Base-by-base conservation (phyloP, 2,113 vertebrate genomes). In the Fregetta grallaria region DNA sequence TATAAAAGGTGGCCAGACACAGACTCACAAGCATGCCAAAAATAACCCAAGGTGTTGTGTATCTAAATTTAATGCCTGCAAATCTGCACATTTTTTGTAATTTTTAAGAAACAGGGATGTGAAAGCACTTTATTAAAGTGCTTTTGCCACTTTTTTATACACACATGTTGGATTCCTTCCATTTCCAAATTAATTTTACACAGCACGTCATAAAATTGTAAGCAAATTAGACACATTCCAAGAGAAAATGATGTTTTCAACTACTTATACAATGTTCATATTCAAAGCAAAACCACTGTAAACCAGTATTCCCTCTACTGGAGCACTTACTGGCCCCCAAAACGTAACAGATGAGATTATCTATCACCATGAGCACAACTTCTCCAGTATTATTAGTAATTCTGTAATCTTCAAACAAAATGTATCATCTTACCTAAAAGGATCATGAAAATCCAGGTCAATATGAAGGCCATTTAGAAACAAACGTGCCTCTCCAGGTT, bases 381-480 rank as follows among this genome's bases (percentile, higher is more conserved):
- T 27, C 14, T 22, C 22, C 34, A 45, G 15, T 15, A 75, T 53
- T 78, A 63, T 27, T 32, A 44, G 9, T 27, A 79, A 88, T 32
- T 50, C 45, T 79, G 3, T 26, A 62, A 59, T 36, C 30, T 63
- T 79, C 42, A 63, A 76, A 75, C 6, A 30, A 89, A 72, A 91
- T 12, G 3, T 45, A 71, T 32, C 44, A 8, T 67, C 96, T 92
- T 98, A 99, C 99, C 99, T 99, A 96, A 99, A 99, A 68, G 99
- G 97, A 96, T 99, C 99, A 82, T 98, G 98, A 97, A 97, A 72
- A 93, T 99, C 98, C 91, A 99, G 91, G 92, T 99, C 99, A 96
- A 99, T 97, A 92, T 74, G 98, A 95, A 99, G 97, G 34, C 99
- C 99, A 47, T 99, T 99, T 96, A 99, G 98, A 98, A 99, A 99